phyloP scores from a whole-genome alignment of 2,888 invertebrate species.

The Drosophila trichaetosa region DNA sequence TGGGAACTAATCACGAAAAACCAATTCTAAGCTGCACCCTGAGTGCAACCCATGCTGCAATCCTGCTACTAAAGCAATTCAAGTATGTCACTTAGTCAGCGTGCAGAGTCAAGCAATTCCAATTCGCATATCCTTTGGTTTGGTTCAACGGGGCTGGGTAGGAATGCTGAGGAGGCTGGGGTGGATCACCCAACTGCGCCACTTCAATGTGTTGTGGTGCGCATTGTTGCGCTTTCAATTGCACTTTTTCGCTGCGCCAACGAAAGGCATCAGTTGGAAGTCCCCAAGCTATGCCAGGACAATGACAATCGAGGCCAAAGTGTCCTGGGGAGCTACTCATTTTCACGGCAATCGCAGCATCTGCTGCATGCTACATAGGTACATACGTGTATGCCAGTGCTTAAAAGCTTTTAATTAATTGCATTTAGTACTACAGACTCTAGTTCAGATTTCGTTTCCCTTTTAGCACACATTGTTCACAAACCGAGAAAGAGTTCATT shows the following conservation, averaged over 20 bases:
- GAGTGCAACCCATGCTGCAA: slow-evolving; percentile 7
- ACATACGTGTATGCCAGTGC: slow-evolving; percentile 27
- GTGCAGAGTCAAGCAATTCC: slow-evolving; percentile 39
- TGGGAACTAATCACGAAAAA: slow-evolving; percentile 66
- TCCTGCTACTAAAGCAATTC: slow-evolving; percentile 47
- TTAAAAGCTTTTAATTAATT: slow-evolving; percentile 74
- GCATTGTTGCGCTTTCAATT: slow-evolving; percentile 77
- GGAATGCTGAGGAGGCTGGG: slow-evolving; percentile 4
- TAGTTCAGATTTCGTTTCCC: slow-evolving; percentile 31
- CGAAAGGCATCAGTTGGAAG: slow-evolving; percentile 50
- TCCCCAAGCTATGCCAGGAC: slow-evolving; percentile 51
- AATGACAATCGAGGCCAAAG: slow-evolving; percentile 47
- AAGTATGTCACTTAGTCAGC: slow-evolving; percentile 59
- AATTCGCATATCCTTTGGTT: slow-evolving; percentile 59
- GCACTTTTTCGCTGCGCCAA: slow-evolving; percentile 62
- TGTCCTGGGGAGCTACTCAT: slow-evolving; percentile 53
- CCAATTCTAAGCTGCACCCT: slow-evolving; percentile 14
- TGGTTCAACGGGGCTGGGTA: not conserved
- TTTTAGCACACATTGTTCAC: slow-evolving; percentile 17
- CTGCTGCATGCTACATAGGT: slow-evolving; percentile 17
- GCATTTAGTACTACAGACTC: slow-evolving; percentile 66
- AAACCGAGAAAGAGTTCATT: not conserved
- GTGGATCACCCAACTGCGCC: slow-evolving; percentile 29
- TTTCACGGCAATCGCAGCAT: slow-evolving; percentile 62
- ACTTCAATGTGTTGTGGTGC: slow-evolving; percentile 77